phyloP scores from a whole-genome alignment of 2,888 invertebrate species.

The Amphiduros pacificus region DNA sequence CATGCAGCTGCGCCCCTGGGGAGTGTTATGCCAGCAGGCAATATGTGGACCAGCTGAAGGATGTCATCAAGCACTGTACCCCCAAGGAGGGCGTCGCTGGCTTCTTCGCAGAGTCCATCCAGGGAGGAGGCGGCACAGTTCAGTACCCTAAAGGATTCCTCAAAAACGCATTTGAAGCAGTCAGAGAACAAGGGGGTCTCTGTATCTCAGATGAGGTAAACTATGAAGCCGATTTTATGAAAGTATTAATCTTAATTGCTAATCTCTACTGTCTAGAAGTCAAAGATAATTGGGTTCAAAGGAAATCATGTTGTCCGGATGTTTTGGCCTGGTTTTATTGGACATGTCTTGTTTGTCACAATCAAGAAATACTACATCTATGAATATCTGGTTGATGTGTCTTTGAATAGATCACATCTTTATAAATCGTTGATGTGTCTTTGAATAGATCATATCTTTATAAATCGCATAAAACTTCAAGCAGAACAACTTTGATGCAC shows the following conservation, averaged over 20 bases:
- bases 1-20: slow-evolving; percentile 47
- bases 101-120: slow-evolving; percentile 89
- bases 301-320: too few relatives aligned
- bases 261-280: too few relatives aligned
- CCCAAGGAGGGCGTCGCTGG: slow-evolving; percentile 79
- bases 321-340: too few relatives aligned
- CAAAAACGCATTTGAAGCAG: slow-evolving; percentile 75
- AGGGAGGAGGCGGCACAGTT: slow-evolving; percentile 89
- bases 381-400: too few relatives aligned
- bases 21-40: slow-evolving; percentile 74
- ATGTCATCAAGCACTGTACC: slow-evolving; percentile 77
- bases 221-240: neutral
- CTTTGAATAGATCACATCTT: too few relatives aligned
- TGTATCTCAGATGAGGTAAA: slow-evolving; percentile 87
- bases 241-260: neutral
- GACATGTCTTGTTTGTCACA: too few relatives aligned
- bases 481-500: too few relatives aligned
- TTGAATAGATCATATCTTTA: too few relatives aligned
- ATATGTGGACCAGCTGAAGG: slow-evolving; percentile 81
- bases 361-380: too few relatives aligned
- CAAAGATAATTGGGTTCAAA: too few relatives aligned
- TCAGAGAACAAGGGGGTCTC: slow-evolving; percentile 81
- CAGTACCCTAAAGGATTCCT: slow-evolving; percentile 90
- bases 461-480: too few relatives aligned
- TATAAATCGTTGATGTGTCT: too few relatives aligned